phyloP scores from a whole-genome alignment of 2,888 invertebrate species.

The Drosophila mimica region DNA sequence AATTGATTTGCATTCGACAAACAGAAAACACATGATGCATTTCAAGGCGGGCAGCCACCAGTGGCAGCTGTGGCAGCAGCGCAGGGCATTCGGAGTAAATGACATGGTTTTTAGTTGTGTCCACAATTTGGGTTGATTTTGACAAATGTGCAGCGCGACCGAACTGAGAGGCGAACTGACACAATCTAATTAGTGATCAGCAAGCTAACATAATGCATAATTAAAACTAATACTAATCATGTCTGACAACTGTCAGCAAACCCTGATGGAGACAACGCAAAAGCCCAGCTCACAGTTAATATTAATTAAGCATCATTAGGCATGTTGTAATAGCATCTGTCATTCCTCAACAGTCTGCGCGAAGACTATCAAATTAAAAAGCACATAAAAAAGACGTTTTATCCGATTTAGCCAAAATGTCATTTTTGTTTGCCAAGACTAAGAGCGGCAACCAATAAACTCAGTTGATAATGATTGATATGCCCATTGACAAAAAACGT shows the following conservation, averaged over 20 bases:
- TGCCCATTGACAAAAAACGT: not conserved
- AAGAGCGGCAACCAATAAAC: constrained; percentile 35
- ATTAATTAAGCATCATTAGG: not conserved
- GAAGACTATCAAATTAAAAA: constrained; percentile 14
- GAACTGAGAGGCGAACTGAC: constrained; percentile 7
- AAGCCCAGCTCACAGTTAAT: not conserved
- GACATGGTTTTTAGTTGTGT: constrained; percentile 30
- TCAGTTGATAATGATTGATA: constrained; percentile 38
- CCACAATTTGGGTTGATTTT: constrained; percentile 18
- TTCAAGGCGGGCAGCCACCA: constrained; percentile 2
- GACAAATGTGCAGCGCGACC: not conserved
- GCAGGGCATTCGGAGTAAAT: not conserved
- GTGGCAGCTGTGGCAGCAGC: constrained; percentile 11
- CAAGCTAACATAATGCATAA: constrained; percentile 11
- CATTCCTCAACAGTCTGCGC: not conserved
- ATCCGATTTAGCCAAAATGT: constrained; percentile 6
- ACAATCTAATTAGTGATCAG: constrained; percentile 7
- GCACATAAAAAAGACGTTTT: constrained; percentile 8
- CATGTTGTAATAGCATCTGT: not conserved
- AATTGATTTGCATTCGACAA: constrained; percentile 73
- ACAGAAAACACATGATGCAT: constrained; percentile 46
- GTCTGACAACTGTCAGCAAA: not conserved
- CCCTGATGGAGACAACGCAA: not conserved
- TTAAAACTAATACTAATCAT: constrained; percentile 10
- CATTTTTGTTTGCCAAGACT: constrained; percentile 6